Evolutionary conservation across 2,888 invertebrate species (phyloP), one percentile per base, ranked within the genome.

Genomic region (Luffia ferchaultella): DNA sequence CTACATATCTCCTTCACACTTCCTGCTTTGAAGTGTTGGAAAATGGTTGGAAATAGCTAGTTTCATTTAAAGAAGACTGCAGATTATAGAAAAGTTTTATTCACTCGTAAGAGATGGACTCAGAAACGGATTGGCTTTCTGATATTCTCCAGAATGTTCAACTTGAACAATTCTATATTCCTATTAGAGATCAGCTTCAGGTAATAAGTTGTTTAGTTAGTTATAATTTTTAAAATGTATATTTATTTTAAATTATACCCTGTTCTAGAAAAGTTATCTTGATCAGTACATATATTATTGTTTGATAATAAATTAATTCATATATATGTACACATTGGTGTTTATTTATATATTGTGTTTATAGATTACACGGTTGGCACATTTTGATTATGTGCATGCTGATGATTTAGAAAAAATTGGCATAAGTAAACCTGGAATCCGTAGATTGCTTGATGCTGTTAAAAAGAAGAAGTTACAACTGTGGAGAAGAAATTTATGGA

Each of bases 371-470:
- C 87, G 96, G 54, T 76, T 98, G 62, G 92, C 96, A 49, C 99
- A 99, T 78, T 99, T 99, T 72, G 97, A 98, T 63, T 96, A 94
- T 87, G 98, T 98, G n/a, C 93, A 93, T 64, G 85, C 93, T 0
- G 96, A 97, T 60, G 98, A 98, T 76, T 85, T 98, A 65, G 97
- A 97, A 67, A 93, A 93, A 65, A 93, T 97, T 66, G 98, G 98
- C 1, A 88, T 98, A 67, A 95, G 97, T 47, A 95, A 94, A 69
- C 98, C 98, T 49, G 98, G 96, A 2, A 91, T 95, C 2, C 86
- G 97, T 40, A 87, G 98, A 50, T 82, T 98, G 15, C 80, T 98
- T 67, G 97, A 97, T 76, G 92, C 96, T 12, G 94, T 97, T 1
- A 94, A 96, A 62, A 96, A 96, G 76, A 90, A 90, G 68, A 91